Conservation (phyloP, 2,888 invertebrate species). For the Mesochorus sp. region DNA sequence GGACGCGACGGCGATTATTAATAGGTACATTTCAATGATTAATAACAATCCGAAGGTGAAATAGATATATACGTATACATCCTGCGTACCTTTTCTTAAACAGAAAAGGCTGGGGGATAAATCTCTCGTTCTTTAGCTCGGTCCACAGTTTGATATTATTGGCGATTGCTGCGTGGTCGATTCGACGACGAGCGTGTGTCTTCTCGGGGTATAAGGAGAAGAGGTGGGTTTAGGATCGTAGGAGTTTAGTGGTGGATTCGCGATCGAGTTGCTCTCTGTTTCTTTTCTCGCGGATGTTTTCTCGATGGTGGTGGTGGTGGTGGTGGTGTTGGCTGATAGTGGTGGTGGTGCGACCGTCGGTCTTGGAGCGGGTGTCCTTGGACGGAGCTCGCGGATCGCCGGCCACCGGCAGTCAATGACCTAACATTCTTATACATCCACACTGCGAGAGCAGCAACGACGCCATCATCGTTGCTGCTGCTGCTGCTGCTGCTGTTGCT, state of each 20-base stretch:
- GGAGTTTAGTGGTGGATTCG: slow-evolving; percentile 50
- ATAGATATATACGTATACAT: too few relatives aligned
- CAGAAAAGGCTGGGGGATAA: background rate
- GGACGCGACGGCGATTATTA: slow-evolving; percentile 17
- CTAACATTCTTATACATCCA: slow-evolving; percentile 77
- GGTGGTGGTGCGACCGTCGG: slow-evolving; percentile 66
- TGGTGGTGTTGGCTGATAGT: slow-evolving; percentile 26
- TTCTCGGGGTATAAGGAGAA: background rate
- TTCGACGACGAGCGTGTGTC: slow-evolving; percentile 21
- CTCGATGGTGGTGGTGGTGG: background rate
- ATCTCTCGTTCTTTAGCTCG: background rate
- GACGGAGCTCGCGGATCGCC: slow-evolving; percentile 79
- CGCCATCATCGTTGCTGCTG: slow-evolving; percentile 35
- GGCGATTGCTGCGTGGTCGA: background rate
- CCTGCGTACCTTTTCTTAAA: background rate
- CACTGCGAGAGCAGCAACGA: slow-evolving; percentile 38
- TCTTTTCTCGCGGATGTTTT: slow-evolving; percentile 24
- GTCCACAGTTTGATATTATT: too few relatives aligned
- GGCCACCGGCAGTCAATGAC: slow-evolving; percentile 81
- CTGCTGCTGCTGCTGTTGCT: slow-evolving; percentile 49
- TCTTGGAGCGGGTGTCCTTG: slow-evolving; percentile 79
- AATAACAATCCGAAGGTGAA: slow-evolving; percentile 11
- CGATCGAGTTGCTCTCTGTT: slow-evolving; percentile 40
- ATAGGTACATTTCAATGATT: slow-evolving; percentile 17
- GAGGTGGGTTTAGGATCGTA: slow-evolving; percentile 42